phyloP scores from a whole-genome alignment of 2,797 vertebrate genomes.

The Tinamus major region DNA sequence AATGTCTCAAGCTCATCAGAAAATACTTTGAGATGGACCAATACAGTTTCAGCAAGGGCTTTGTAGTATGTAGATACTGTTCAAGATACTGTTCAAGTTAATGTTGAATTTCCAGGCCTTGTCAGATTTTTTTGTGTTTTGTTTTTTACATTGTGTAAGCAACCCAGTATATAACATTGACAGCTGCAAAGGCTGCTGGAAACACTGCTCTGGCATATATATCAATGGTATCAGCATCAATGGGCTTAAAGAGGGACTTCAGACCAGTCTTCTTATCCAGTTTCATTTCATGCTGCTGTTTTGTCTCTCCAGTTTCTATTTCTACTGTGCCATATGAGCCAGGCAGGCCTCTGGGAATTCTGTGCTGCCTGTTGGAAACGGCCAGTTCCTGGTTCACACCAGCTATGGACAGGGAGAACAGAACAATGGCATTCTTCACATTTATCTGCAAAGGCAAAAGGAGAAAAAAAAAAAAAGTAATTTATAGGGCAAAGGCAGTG shows the following conservation, averaged over 20 bases:
- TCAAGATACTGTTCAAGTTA: neutral
- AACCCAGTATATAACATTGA: slow-evolving; percentile 98
- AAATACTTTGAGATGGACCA: neutral
- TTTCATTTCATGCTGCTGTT: slow-evolving; percentile 55
- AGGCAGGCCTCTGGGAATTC: slow-evolving; percentile 76
- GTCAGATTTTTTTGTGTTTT: neutral
- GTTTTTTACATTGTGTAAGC: slow-evolving; percentile 91
- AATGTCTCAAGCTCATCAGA: neutral
- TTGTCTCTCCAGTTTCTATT: slow-evolving; percentile 79
- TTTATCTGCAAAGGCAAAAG: slow-evolving; percentile 83
- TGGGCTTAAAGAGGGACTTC: slow-evolving; percentile 92
- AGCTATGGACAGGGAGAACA: slow-evolving; percentile 94
- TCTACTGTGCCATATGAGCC: slow-evolving; percentile 85
- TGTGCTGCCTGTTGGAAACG: slow-evolving; percentile 85
- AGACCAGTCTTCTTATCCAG: slow-evolving; percentile 84
- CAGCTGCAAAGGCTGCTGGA: slow-evolving; percentile 94
- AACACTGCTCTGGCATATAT: slow-evolving; percentile 96
- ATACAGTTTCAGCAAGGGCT: neutral
- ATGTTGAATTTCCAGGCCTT: neutral
- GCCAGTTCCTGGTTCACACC: slow-evolving; percentile 92
- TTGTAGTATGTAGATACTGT: neutral
- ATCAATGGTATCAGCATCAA: slow-evolving; percentile 96
- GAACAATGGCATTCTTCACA: slow-evolving; percentile 94
- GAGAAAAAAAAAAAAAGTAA: neutral
- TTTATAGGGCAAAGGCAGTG: neutral